phyloP scores from a whole-genome alignment of 2,888 invertebrate species.

The Litoditis marina region DNA sequence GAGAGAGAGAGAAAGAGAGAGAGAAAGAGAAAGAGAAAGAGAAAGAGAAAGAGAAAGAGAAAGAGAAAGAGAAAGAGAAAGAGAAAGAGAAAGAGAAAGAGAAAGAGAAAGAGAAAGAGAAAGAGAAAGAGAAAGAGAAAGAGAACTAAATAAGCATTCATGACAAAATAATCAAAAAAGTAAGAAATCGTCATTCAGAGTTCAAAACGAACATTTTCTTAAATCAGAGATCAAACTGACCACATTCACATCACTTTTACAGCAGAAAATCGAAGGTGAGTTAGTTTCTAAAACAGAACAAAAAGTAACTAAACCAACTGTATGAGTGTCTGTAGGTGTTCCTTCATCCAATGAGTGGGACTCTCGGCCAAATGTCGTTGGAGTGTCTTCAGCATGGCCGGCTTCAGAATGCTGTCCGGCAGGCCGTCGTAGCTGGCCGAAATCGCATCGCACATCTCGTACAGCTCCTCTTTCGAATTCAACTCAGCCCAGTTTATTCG shows the following conservation, averaged over 20 bases:
- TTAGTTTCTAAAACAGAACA: too few relatives aligned
- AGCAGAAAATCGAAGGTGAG: too few relatives aligned
- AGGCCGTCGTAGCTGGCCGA: conserved; percentile 32
- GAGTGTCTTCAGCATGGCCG: conserved; percentile 31
- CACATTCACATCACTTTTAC: too few relatives aligned
- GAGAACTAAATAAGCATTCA: neutral
- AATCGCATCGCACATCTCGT: conserved; percentile 31
- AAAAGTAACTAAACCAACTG: too few relatives aligned
- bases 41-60: too few relatives aligned
- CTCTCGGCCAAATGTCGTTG: conserved; percentile 23
- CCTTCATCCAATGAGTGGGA: conserved; percentile 35
- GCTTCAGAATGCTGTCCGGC: conserved; percentile 43
- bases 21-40: too few relatives aligned
- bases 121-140: neutral
- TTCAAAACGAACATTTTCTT: neutral
- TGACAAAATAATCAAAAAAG: too few relatives aligned
- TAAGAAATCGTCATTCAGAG: neutral
- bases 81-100: neutral
- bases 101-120: neutral
- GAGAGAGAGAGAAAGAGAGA: too few relatives aligned
- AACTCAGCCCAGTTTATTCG: conserved; percentile 39
- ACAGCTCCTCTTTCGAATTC: conserved; percentile 32
- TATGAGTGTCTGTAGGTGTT: conserved; percentile 29
- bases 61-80: too few relatives aligned
- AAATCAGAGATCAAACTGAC: neutral